Base-by-base conservation (phyloP, 1,140 invertebrate genomes). In the Dreissena polymorpha region DNA sequence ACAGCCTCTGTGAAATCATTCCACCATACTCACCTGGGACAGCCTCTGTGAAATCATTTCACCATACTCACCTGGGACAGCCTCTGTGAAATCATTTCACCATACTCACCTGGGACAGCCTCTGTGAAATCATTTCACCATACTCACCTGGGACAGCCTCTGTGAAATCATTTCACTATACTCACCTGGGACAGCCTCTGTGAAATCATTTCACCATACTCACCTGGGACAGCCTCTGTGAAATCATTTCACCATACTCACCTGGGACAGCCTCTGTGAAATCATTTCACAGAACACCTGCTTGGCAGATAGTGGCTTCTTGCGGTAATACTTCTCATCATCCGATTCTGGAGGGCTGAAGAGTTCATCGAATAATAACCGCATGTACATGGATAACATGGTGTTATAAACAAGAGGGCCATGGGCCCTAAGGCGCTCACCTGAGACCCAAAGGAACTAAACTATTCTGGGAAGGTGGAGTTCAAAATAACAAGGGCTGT, bases 211-310 rank as follows among this genome's bases (percentile, higher is more conserved):
- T 93, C 92, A 49, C 86, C n/a, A n/a, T n/a, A n/a, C n/a, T n/a
- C n/a, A n/a, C n/a, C n/a, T n/a, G n/a, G n/a, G n/a, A n/a, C n/a
- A n/a, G n/a, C n/a, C n/a, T n/a, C n/a, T n/a, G n/a, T n/a, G n/a
- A n/a, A n/a, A n/a, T 18, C 12, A 12, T 55, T 55, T 55, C 18
- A 12, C 53, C 12, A 55, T 16, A 63, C 67, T 57, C 78, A 90
- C 90, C 87, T 92, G 90, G 16, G 89, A 87, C 7, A 92, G 64
- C 64, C 92, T 86, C 68, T 92, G 91, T 13, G 86, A 90, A 18
- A 92, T 89, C 50, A 93, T 86, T 71, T 93, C 92, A 49, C 86
- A 83, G 77, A 93, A 93, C 12, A 93, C 91, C 82, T 93, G 86
- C 25, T 82, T 81, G 13, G 89, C 87, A 0, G 86, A 89, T 23